phyloP scores from a whole-genome alignment of 2,113 vertebrate species.

The Urocolius indicus region DNA sequence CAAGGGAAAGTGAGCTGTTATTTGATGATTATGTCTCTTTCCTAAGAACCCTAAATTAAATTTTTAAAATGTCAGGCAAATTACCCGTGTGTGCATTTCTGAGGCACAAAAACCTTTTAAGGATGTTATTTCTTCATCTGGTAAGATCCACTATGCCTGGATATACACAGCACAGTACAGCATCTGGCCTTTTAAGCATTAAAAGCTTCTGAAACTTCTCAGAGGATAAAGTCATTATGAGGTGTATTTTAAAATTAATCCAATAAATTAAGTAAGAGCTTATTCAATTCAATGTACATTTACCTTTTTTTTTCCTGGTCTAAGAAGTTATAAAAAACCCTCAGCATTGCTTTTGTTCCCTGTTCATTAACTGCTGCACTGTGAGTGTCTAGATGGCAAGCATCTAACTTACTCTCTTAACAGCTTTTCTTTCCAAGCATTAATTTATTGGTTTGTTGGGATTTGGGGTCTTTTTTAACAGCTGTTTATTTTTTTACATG shows the following conservation, averaged over 20 bases:
- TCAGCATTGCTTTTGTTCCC: background rate
- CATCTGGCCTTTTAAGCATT: constrained; percentile 26
- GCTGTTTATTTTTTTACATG: background rate
- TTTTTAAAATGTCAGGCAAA: constrained; percentile 68
- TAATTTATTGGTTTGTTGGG: background rate
- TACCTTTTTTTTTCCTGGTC: background rate
- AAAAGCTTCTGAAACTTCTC: constrained; percentile 33
- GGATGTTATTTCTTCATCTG: constrained; percentile 34
- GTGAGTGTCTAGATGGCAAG: background rate
- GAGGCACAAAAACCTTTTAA: constrained; percentile 38
- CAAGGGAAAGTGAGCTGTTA: constrained; percentile 37
- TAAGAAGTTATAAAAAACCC: background rate
- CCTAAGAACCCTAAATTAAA: constrained; percentile 61
- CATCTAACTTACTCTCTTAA: background rate
- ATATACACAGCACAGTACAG: background rate
- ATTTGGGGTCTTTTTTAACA: background rate
- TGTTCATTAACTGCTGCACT: constrained; percentile 3
- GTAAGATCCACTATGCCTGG: background rate
- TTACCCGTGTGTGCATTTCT: background rate
- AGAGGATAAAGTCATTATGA: constrained; percentile 56
- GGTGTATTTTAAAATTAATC: constrained; percentile 60
- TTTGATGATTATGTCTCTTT: constrained; percentile 60
- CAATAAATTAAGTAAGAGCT: constrained; percentile 47
- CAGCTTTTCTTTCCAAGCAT: background rate
- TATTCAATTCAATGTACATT: constrained; percentile 43